A percentile compares a stretch with the other conserved stretches of the same genome.
These are phyloP conservation scores for Temnothorax longispinosus DNA, from an alignment of 1,140 invertebrate genomes.

Conservation along the genomic window DNA sequence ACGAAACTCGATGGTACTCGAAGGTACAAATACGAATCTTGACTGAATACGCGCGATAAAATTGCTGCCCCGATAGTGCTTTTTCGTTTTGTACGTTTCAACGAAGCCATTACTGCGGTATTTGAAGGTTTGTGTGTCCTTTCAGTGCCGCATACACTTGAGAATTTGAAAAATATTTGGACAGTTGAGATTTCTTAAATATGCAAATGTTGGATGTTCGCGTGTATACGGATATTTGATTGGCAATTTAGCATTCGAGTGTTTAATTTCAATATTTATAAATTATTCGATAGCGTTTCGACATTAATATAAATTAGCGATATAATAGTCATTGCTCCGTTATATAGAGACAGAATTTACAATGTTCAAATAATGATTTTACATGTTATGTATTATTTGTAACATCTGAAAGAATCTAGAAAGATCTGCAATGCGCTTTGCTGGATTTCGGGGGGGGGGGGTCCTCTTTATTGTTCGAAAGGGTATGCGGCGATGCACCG, in stretches of 20 bases:
- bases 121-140: constrained; percentile 16
- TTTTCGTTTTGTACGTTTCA: constrained; percentile 27
- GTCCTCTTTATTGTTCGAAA: constrained; percentile 40
- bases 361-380: neutral
- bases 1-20: constrained; percentile 31
- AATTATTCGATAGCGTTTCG: constrained; percentile 13
- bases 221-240: constrained; percentile 6
- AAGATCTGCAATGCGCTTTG: neutral
- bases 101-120: constrained; percentile 25
- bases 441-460: neutral
- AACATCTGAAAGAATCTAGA: neutral
- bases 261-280: constrained; percentile 22
- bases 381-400: neutral
- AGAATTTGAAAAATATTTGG: constrained; percentile 45
- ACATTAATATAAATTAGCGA: neutral
- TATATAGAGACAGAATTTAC: neutral
- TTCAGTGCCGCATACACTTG: neutral
- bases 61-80: constrained; percentile 20
- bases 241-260: constrained; percentile 7
- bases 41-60: constrained; percentile 33
- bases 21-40: constrained; percentile 50
- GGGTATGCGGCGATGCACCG: constrained; percentile 31
- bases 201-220: neutral
- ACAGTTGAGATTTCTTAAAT: constrained; percentile 30
- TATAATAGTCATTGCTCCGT: neutral